Evolutionary conservation across 2,797 vertebrate species (phyloP).

Genomic region (Artibeus lituratus): DNA sequence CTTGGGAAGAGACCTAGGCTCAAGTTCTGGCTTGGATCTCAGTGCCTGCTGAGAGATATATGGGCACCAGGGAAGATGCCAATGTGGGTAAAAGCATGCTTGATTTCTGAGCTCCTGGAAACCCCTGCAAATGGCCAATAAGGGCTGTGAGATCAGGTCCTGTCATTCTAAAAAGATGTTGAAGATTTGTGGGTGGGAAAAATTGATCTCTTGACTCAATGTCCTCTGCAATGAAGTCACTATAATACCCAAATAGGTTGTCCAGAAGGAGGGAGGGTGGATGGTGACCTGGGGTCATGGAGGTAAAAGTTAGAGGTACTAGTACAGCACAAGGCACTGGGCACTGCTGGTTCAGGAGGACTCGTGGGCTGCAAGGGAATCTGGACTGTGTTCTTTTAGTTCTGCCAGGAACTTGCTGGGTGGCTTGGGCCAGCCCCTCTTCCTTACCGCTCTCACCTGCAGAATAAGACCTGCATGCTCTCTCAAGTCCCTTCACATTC

Average conservation of each 20-base stretch:
- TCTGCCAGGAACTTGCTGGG: fast-evolving
- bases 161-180: neutral
- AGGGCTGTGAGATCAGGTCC: neutral
- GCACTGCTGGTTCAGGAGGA: neutral
- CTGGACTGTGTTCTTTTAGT: neutral
- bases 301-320: neutral
- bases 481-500: neutral
- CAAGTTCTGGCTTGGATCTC: neutral
- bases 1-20: neutral
- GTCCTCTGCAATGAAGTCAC: neutral
- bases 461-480: neutral
- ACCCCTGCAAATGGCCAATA: neutral
- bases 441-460: neutral
- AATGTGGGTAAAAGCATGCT: neutral
- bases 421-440: neutral
- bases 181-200: neutral
- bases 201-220: neutral
- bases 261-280: neutral
- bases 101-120: neutral
- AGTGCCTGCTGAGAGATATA: neutral
- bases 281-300: neutral
- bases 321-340: neutral
- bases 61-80: too few relatives aligned
- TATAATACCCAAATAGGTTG: too few relatives aligned
- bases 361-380: neutral